Percentiles rank a stretch among this genome's conserved stretches.
phyloP scores from a whole-genome alignment of 2,888 invertebrate species.

The Thumatha senex region DNA sequence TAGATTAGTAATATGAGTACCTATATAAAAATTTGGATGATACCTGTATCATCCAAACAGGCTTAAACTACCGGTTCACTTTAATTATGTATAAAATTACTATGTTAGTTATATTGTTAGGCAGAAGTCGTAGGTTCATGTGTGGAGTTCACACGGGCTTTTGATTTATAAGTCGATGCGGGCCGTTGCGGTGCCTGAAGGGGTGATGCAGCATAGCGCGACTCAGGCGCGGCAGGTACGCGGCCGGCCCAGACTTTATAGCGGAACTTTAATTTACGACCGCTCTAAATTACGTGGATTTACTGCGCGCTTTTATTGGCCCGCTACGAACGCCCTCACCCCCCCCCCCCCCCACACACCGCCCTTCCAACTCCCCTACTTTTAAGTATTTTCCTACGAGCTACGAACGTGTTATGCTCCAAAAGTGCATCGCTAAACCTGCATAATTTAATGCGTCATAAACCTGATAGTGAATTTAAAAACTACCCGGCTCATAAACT shows the following conservation, averaged over 20 bases:
- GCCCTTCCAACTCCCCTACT: conserved; percentile 52
- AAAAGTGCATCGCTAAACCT: conserved; percentile 56
- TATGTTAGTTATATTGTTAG: conserved; percentile 32
- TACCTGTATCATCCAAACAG: neutral
- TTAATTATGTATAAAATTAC: conserved; percentile 14
- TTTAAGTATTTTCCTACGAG: conserved; percentile 45
- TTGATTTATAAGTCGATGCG: conserved; percentile 50
- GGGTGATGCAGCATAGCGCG: conserved; percentile 43
- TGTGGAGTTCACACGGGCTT: conserved; percentile 61
- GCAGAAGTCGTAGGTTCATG: conserved; percentile 39
- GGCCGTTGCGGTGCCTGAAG: conserved; percentile 41
- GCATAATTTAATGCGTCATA: conserved; percentile 59
- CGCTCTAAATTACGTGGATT: conserved; percentile 83
- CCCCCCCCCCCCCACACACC: conserved; percentile 54
- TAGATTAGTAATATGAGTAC: no score
- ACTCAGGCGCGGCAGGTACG: conserved; percentile 71
- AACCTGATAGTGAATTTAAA: conserved; percentile 51
- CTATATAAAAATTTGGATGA: neutral
- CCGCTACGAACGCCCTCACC: conserved; percentile 64
- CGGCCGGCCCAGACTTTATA: conserved; percentile 69
- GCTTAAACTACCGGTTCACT: neutral
- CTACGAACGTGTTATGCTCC: conserved; percentile 52
- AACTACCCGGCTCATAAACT: conserved; percentile 34
- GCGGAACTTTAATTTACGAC: conserved; percentile 81
- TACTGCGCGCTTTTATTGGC: conserved; percentile 82